These are phyloP conservation scores for Bovichtus variegatus DNA, from an alignment of 2,797 vertebrate species.

Conservation along the genomic window DNA sequence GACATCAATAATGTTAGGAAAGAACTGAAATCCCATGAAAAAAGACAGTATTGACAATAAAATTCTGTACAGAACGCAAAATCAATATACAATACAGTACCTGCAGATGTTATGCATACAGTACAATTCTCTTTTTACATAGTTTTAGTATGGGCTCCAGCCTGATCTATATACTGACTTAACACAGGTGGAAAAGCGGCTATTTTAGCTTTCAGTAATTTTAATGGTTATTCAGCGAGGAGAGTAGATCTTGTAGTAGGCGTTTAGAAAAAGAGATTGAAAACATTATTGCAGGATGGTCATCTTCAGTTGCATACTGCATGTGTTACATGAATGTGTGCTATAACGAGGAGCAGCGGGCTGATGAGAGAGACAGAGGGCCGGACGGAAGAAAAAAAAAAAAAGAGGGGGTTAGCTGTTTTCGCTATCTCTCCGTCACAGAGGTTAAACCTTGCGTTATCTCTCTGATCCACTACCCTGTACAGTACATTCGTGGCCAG, in stretches of 20 bases:
- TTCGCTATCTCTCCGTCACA: slow-evolving; percentile 69
- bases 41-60: slow-evolving; percentile 85
- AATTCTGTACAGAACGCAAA: slow-evolving; percentile 94
- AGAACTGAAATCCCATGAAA: slow-evolving; percentile 87
- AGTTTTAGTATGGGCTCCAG: slow-evolving; percentile 83
- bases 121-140: slow-evolving; percentile 95
- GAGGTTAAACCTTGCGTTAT: slow-evolving; percentile 59
- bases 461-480: slow-evolving; percentile 78
- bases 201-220: slow-evolving; percentile 84
- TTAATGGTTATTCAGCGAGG: slow-evolving; percentile 88
- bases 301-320: slow-evolving; percentile 85
- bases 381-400: slow-evolving; percentile 52
- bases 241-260: slow-evolving; percentile 87
- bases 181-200: slow-evolving; percentile 90
- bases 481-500: slow-evolving; percentile 84
- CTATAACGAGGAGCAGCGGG: slow-evolving; percentile 71
- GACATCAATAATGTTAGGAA: slow-evolving; percentile 86
- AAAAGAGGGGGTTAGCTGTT: slow-evolving; percentile 45
- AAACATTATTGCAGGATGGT: slow-evolving; percentile 95
- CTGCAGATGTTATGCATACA: slow-evolving; percentile 95
- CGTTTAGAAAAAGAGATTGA: slow-evolving; percentile 88
- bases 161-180: slow-evolving; percentile 92
- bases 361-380: slow-evolving; percentile 58
- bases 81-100: slow-evolving; percentile 95
- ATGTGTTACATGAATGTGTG: slow-evolving; percentile 80